Base-by-base conservation (phyloP, 2,888 invertebrate species). In the Argyresthia goedartella region DNA sequence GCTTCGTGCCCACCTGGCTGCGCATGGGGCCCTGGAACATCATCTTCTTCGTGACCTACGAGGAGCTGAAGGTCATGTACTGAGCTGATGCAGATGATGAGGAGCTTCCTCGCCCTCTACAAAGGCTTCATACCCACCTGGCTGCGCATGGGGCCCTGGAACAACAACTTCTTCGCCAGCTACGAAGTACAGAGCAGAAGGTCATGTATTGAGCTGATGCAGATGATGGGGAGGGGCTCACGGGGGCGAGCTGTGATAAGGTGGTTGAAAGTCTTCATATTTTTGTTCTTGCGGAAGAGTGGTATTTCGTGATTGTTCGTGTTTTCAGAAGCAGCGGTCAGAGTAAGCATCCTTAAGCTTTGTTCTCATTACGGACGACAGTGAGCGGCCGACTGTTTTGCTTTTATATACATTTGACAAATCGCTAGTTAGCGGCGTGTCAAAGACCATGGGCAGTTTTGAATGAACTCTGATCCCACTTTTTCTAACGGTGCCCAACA, bases 21-120 rank as follows among this genome's bases (percentile, higher is more conserved):
- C 90, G 97, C 60, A 95, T 98, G 93, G 97, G 97, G 0, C 97
- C 98, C 6, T 98, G 97, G 97, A 97, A 97, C 86, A 93, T 98
- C 59, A 97, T 97, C 72, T 97, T 97, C 88, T 97, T 97, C 82
- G 90, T 97, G 69, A 94, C 95, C 8, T 97, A 96, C 77, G 97
- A 97, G 77, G 96, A 96, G 75, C 88, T 97, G 57, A 96, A 96
- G 77, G 89, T 89, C 62, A 64, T 92, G 54, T 91, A 93, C 81
- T 92, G 67, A 69, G 15, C 50, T n/a, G 8, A 1, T 4, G n/a
- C 25, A 13, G 14, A 44, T 9, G 54, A 51, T 53, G 53, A 55
- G 48, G 82, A 97, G 98, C 3, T 80, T 94, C 58, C 78, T 89
- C 64, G 97, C 97, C 36, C 88, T 98, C 52, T 98, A 98, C 85